Conservation (phyloP, 2,113 vertebrate species). For the Laterallus jamaicensis region DNA sequence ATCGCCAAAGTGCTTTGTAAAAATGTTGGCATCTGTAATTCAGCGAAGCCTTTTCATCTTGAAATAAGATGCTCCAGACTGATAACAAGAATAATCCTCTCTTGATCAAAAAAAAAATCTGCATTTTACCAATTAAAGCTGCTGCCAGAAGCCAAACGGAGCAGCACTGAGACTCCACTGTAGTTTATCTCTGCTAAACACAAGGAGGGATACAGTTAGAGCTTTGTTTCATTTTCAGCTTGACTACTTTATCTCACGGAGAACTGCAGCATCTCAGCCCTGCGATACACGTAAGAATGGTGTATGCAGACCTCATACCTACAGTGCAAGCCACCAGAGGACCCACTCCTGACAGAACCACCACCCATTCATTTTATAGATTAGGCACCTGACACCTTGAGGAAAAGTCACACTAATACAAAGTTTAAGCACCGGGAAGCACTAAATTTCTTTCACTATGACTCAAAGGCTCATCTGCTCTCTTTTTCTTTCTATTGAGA, state of each 20-base stretch:
- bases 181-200: slow-evolving; percentile 92
- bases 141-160: slow-evolving; percentile 87
- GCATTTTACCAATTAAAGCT: slow-evolving; percentile 99
- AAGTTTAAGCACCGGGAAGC: not conserved
- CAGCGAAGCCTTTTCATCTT: slow-evolving; percentile 96
- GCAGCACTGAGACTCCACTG: slow-evolving; percentile 78
- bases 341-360: slow-evolving; percentile 37
- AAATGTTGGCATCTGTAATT: slow-evolving; percentile 94
- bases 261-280: slow-evolving; percentile 73
- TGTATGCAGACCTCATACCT: slow-evolving; percentile 42
- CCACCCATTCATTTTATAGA: slow-evolving; percentile 41
- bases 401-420: not conserved
- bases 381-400: not conserved
- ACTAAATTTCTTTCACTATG: not conserved
- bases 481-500: not conserved
- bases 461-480: not conserved
- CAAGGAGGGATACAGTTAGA: slow-evolving; percentile 78
- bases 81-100: slow-evolving; percentile 97
- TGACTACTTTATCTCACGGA: slow-evolving; percentile 77
- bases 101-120: slow-evolving; percentile 97
- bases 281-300: slow-evolving; percentile 47
- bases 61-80: slow-evolving; percentile 93
- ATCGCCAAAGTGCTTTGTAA: slow-evolving; percentile 88
- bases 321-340: slow-evolving; percentile 42
- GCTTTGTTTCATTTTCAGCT: slow-evolving; percentile 79